These are phyloP conservation scores for Mythimna lalbum DNA, from an alignment of 2,888 invertebrate species.

Conservation along the genomic window DNA sequence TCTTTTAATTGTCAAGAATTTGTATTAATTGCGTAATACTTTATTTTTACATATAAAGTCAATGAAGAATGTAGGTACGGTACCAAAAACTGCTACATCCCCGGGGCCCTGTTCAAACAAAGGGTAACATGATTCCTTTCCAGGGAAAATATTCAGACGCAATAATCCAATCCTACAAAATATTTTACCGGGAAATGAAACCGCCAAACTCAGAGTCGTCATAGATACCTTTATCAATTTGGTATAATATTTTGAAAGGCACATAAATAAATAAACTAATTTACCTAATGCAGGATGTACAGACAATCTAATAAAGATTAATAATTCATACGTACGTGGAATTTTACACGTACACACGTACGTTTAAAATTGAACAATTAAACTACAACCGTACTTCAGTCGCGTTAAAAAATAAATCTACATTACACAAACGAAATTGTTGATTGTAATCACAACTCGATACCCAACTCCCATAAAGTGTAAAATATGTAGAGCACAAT, in stretches of 20 bases:
- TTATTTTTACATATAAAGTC: neutral
- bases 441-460: constrained; percentile 55
- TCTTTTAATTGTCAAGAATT: neutral
- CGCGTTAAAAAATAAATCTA: constrained; percentile 46
- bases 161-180: constrained; percentile 1
- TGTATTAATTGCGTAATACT: too few relatives aligned
- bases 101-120: constrained; percentile 4
- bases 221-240: neutral
- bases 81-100: constrained; percentile 1
- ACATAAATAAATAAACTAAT: neutral
- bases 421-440: constrained; percentile 45
- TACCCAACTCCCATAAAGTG: constrained; percentile 56
- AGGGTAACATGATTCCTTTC: constrained; percentile 3
- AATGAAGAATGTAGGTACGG: neutral
- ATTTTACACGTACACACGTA: neutral
- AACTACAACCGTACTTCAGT: constrained; percentile 9
- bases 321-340: constrained; percentile 5
- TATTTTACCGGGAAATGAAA: neutral
- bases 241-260: neutral
- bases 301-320: neutral
- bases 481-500: constrained; percentile 62
- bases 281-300: neutral
- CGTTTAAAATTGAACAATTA: constrained; percentile 21
- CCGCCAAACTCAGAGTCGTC: neutral
- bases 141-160: constrained; percentile 9